phyloP scores from a whole-genome alignment of 1,140 invertebrate species.

The Drosophila sechellia region DNA sequence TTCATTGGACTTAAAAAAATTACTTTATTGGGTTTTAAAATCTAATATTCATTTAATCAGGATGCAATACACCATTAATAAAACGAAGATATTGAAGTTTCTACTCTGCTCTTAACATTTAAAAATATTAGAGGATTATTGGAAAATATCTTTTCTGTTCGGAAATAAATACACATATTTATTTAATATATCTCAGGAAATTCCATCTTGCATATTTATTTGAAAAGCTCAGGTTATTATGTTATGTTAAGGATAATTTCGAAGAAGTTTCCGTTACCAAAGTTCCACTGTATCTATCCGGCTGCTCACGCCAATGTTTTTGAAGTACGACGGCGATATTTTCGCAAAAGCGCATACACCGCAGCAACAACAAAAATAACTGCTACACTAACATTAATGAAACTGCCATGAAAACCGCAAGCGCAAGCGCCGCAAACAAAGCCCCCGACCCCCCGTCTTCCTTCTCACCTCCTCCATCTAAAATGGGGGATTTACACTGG shows the following conservation, averaged over 20 bases:
- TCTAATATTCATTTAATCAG: too few species aligned
- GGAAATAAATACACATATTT: too few species aligned
- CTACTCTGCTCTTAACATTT: too few species aligned
- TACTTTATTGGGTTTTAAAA: too few species aligned
- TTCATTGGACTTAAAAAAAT: too few species aligned
- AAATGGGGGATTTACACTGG: conserved; percentile 40
- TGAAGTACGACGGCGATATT: conserved; percentile 51
- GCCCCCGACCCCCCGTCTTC: neutral
- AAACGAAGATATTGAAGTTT: too few species aligned
- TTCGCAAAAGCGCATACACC: conserved; percentile 55
- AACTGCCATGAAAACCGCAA: conserved; percentile 63
- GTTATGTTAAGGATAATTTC: neutral
- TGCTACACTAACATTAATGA: conserved; percentile 66
- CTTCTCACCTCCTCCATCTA: neutral
- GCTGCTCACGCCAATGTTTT: conserved; percentile 64
- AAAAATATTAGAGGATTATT: too few species aligned
- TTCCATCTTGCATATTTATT: neutral
- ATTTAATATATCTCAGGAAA: too few species aligned
- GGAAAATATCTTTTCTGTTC: too few species aligned
- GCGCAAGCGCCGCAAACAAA: conserved; percentile 40
- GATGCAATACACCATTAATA: too few species aligned
- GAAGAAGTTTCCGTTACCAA: neutral
- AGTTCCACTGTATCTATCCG: conserved; percentile 13
- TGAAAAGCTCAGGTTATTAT: neutral
- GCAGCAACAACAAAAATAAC: conserved; percentile 36